Percentiles rank a stretch among this genome's conserved stretches.
These are phyloP conservation scores for Myathropa florea DNA, from an alignment of 2,888 invertebrate genomes.

Conservation along the genomic window DNA sequence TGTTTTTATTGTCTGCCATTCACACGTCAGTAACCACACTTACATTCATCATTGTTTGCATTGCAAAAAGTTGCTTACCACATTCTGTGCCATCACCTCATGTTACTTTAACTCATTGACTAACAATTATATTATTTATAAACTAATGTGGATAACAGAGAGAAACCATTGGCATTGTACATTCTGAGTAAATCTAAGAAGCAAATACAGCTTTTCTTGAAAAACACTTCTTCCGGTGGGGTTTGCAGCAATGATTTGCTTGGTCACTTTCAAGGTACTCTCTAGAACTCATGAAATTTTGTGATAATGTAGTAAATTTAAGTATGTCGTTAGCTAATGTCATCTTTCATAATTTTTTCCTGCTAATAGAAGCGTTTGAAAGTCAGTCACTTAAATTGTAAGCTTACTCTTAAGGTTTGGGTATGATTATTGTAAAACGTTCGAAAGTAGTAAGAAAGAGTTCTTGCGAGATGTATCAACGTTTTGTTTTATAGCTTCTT, in stretches of 20 bases:
- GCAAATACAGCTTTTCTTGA: constrained; percentile 83
- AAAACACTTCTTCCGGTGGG: constrained; percentile 88
- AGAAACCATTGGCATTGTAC: constrained; percentile 93
- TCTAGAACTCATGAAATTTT: not conserved
- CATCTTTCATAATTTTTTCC: not conserved
- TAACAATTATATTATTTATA: constrained; percentile 19
- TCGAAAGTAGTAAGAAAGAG: no score
- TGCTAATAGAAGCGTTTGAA: no score
- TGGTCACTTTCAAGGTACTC: constrained; percentile 71
- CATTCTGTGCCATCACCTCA: not conserved
- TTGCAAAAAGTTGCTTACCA: not conserved
- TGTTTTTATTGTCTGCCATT: not conserved
- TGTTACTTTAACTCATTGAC: not conserved
- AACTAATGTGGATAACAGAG: constrained; percentile 81
- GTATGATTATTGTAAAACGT: no score
- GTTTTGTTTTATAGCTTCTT: no score
- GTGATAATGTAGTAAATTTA: not conserved
- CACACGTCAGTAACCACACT: not conserved
- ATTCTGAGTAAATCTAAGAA: constrained; percentile 86
- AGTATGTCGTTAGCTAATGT: not conserved
- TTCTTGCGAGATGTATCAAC: no score
- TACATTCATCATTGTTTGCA: not conserved
- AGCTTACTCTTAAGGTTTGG: no score
- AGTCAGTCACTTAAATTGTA: no score
- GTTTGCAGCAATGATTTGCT: constrained; percentile 88